Evolutionary conservation across 2,888 invertebrate genomes (phyloP), one percentile per base, ranked within the genome.

Genomic region (Ectemnius lituratus): DNA sequence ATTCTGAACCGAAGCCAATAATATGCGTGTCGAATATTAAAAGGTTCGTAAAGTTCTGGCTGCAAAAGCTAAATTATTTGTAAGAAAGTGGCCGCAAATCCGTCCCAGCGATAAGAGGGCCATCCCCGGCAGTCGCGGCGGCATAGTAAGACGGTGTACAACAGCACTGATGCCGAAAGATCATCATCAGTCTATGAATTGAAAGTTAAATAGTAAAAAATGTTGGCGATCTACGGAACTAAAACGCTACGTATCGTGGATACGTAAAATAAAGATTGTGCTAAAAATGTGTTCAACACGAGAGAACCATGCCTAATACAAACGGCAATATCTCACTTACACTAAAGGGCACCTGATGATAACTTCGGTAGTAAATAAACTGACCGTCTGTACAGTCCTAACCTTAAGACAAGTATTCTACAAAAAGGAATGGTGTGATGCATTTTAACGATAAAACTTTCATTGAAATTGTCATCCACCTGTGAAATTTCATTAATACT

Each of bases 391-490:
- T 47, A 47, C 69, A 70, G 59, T 73, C 73, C 66, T 78, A 79
- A 83, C 70, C 76, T 66, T 72, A 72, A 79, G 78, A 75, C 75
- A 81, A 78, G 77, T 68, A 75, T 78, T 69, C 77, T 79, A 79
- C 52, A 27, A 49, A 27, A 49, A 49, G 23, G 66, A 58, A 45
- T 66, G 66, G 46, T 73, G 76, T 63, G 78, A 81, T 78, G 70
- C 77, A 77, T 57, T 73, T 65, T 67, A 71, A 70, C 67, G 78
- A 73, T 76, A 64, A 67, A 78, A 78, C 68, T 73, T 69, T 77
- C 62, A 77, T 74, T 60, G 59, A 74, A 76, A 72, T 64, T 69
- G 71, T 74, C 61, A 58, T 66, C 20, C 28, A 45, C 49, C 59
- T 66, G 5, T 60, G 49, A 56, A 75, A 64, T 68, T 75, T 73